Conservation (phyloP, 2,113 vertebrate genomes). For the Paraplagusia blochii region DNA sequence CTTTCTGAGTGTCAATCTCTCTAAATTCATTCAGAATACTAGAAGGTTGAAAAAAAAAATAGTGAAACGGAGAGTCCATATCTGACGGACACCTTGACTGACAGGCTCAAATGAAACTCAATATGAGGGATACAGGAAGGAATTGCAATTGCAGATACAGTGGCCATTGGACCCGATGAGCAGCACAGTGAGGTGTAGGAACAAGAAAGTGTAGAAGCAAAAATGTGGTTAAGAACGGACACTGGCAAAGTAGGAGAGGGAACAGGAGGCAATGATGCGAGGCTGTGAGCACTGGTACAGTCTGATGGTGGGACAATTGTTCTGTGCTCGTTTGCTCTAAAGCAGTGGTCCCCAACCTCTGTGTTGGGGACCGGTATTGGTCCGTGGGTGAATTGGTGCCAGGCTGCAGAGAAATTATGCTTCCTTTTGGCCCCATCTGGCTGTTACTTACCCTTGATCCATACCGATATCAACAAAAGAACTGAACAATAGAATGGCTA, state of each 20-base stretch:
- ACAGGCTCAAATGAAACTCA: conserved; percentile 72
- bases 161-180: conserved; percentile 32
- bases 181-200: conserved; percentile 22
- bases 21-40: conserved; percentile 58
- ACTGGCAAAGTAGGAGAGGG: conserved; percentile 8
- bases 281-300: conserved; percentile 9
- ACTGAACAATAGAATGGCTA: too few species aligned
- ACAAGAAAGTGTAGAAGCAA: conserved; percentile 16
- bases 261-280: not conserved
- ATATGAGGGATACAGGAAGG: conserved; percentile 56
- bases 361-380: too few species aligned
- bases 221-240: conserved; percentile 16
- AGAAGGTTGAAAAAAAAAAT: conserved; percentile 36
- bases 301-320: not conserved
- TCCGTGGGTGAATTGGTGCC: too few species aligned
- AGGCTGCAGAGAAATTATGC: too few species aligned
- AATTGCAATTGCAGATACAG: conserved; percentile 67
- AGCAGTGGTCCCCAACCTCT: too few species aligned
- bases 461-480: too few species aligned
- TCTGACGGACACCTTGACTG: conserved; percentile 69
- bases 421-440: too few species aligned
- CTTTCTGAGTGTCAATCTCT: conserved; percentile 47
- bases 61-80: conserved; percentile 60
- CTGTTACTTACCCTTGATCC: too few species aligned
- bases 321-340: not conserved